phyloP scores from a whole-genome alignment of 1,140 invertebrate genomes.

The Drosophila ficusphila region DNA sequence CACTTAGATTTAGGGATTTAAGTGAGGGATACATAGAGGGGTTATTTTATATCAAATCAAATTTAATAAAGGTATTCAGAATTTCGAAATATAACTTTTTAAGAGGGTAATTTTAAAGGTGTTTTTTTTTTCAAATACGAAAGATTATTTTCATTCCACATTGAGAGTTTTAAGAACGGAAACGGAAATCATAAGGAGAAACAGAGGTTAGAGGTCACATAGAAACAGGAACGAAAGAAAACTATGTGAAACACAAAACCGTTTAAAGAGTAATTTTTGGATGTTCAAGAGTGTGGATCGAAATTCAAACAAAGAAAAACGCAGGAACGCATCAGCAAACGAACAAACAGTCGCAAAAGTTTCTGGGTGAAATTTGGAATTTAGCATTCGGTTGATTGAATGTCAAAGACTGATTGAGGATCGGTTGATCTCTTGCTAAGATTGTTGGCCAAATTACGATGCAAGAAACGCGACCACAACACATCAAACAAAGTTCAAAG shows the following conservation, averaged over 20 bases:
- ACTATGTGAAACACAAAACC: slow-evolving; percentile 29
- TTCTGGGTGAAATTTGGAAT: slow-evolving; percentile 20
- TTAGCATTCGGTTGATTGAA: slow-evolving; percentile 28
- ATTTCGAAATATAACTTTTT: slow-evolving; percentile 28
- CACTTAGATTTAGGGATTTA: slow-evolving; percentile 50
- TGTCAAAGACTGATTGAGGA: slow-evolving; percentile 10
- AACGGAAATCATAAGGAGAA: slow-evolving; percentile 29
- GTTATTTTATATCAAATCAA: slow-evolving; percentile 27
- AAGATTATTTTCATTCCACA: slow-evolving; percentile 68
- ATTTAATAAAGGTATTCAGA: not conserved
- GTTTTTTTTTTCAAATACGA: slow-evolving; percentile 2
- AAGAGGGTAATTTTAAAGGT: slow-evolving; percentile 1
- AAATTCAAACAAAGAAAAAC: slow-evolving; percentile 50
- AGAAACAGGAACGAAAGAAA: slow-evolving; percentile 30
- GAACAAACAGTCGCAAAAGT: slow-evolving; percentile 65
- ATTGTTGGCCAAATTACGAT: slow-evolving; percentile 75
- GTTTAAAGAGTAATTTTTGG: slow-evolving; percentile 6
- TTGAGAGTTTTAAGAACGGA: slow-evolving; percentile 59
- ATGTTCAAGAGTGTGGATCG: slow-evolving; percentile 2
- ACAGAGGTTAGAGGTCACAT: slow-evolving; percentile 19
- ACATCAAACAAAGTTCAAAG: slow-evolving; percentile 72
- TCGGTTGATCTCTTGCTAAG: slow-evolving; percentile 41
- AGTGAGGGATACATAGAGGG: slow-evolving; percentile 22
- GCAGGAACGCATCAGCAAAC: slow-evolving; percentile 71
- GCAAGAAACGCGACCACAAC: slow-evolving; percentile 56